These are phyloP conservation scores for Crossaster papposus DNA, from an alignment of 53 echinoderm and acorn worm genomes.

Conservation along the genomic window DNA sequence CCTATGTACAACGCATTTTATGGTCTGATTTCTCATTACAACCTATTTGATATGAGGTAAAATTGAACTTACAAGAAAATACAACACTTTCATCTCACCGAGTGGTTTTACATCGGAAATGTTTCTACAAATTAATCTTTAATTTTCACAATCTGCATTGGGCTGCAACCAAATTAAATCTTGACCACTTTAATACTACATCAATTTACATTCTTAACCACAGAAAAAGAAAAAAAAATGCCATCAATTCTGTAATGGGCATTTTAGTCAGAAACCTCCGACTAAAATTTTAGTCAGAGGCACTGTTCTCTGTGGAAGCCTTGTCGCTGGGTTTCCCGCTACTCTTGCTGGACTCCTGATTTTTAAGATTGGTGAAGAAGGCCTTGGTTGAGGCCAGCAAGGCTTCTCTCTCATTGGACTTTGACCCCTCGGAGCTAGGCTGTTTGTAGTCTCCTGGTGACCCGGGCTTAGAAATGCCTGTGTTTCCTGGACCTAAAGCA, in stretches of 20 bases:
- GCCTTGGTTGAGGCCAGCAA: slow-evolving; percentile 88
- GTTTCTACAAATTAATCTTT: background rate
- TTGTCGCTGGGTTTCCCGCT: slow-evolving; percentile 43
- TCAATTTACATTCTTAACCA: background rate
- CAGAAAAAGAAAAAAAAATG: background rate
- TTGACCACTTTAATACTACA: background rate
- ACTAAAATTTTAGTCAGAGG: slow-evolving; percentile 15
- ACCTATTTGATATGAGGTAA: slow-evolving; percentile 14
- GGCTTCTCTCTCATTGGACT: slow-evolving; percentile 75
- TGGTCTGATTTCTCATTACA: slow-evolving; percentile 9
- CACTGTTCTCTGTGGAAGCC: slow-evolving; percentile 37
- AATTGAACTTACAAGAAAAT: slow-evolving; percentile 3
- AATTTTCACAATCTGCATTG: background rate
- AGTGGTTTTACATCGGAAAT: background rate
- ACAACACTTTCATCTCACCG: background rate
- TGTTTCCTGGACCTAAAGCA: slow-evolving; percentile 5
- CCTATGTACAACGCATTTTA: slow-evolving; percentile 37
- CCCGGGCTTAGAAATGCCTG: slow-evolving; percentile 13
- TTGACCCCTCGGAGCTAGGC: slow-evolving; percentile 70
- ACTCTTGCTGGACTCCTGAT: slow-evolving; percentile 22
- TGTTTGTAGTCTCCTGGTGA: slow-evolving; percentile 51
- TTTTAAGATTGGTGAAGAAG: slow-evolving; percentile 70
- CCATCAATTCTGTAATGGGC: background rate
- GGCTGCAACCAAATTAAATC: background rate
- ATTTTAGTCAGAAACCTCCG: background rate